Evolutionary conservation across 2,888 invertebrate genomes (phyloP), one percentile per base, ranked within the genome.

Genomic region (Nesidiocoris tenuis): DNA sequence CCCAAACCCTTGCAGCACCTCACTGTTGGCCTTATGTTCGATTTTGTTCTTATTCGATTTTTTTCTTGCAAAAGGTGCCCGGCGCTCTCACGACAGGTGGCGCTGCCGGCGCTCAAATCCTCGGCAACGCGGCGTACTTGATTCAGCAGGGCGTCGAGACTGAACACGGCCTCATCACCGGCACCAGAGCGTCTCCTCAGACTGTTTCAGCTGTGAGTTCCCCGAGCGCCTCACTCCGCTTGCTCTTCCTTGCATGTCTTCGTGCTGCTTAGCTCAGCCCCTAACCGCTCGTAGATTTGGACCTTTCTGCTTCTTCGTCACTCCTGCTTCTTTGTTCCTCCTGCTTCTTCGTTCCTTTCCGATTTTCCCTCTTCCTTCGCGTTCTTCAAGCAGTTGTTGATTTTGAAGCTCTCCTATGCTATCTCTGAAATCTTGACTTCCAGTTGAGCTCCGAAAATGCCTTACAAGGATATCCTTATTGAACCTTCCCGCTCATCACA

Each of bases 121-220:
- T 81, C 17, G 79, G 79, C 67, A 80, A 80, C 77, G 85, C 85
- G 61, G 84, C 85, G 77, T 92, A 91, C 83, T 86, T 93, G 80
- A 90, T 93, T 77, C 90, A 86, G 77, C 85, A 88, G 81, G 85
- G 90, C 24, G 89, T 90, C 17, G 90, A 90, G 80, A 88, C 88
- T 78, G 87, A 89, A 77, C 85, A 85, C 76, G 85, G 87, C 5
- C 83, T 85, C 39, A 86, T 90, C 61, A 86, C 87, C 16, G 87
- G 90, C 76, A 87, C 89, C 16, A 86, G 90, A 77, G 87, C 89
- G 65, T 90, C 90, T 77, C 90, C 90, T 17, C 90, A 90, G 82
- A 89, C 89, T 65, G 88, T 90, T 80, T 87, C 85, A 80, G 88
- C 90, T 82, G 78, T 78, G 68, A 88, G 88, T 85, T 78, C 39